Base-by-base conservation (phyloP, 2,797 vertebrate genomes). In the Avahi laniger region DNA sequence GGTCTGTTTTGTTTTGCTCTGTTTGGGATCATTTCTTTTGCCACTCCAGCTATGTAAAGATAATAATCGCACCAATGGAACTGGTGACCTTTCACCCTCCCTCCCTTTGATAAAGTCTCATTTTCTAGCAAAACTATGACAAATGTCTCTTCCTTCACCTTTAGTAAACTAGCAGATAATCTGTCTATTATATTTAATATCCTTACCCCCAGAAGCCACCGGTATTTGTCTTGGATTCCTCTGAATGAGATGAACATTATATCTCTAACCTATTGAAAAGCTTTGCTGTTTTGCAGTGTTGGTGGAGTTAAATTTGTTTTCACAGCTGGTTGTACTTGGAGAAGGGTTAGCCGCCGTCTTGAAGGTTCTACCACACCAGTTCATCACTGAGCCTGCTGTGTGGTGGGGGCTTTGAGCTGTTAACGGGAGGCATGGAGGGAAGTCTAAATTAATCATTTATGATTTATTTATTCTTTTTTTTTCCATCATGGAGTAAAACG, bases 311-410 rank as follows among this genome's bases (percentile, higher is more conserved):
- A 98, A 99, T 99, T 99, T 99, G 99, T 99, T 99, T 99, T 99
- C 98, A 99, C 99, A 99, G 99, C 99, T 99, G 99, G 99, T 99
- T 99, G 99, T 99, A 99, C 99, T 99, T 99, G 99, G 98, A 99
- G 98, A 98, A 99, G 98, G 98, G 98, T 99, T 99, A 99, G 99
- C 99, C 99, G 98, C 99, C 99, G 97, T 99, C 99, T 98, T 99
- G 98, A 99, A 99, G 99, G 98, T 99, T 99, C 99, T 99, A 99
- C 98, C 98, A 93, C 98, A 98, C 98, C 98, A 98, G 98, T 98
- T 99, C 98, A 98, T 99, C 98, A 98, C 98, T 97, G 98, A 98
- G 98, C 98, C 97, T 98, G 98, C 98, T 98, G 98, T 98, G 98
- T 98, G 98, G 98, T 98, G 97, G 98, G 96, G 99, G 98, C 98